Evolutionary conservation across 2,888 invertebrate species (phyloP).

Genomic region (Petrolisthes manimaculis): DNA sequence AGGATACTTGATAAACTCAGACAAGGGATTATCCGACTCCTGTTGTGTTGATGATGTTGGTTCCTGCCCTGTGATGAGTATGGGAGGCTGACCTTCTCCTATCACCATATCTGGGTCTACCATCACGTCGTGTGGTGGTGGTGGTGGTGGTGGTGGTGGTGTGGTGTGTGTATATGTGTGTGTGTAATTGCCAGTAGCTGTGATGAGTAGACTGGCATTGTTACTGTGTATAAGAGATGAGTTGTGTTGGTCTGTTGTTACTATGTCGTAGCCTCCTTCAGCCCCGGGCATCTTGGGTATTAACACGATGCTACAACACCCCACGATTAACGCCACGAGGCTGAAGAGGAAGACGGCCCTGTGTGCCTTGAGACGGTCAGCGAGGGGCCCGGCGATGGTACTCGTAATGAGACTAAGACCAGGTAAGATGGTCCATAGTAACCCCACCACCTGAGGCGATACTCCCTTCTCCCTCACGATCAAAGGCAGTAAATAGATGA

Average conservation of each 20-base stretch:
- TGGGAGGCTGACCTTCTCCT: conserved; percentile 18
- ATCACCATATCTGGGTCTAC: conserved; percentile 38
- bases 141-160: background rate
- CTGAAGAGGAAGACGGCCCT: conserved; percentile 51
- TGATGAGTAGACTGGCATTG: background rate
- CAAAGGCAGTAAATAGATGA: conserved; percentile 35
- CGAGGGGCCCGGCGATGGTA: conserved; percentile 41
- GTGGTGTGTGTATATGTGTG: background rate
- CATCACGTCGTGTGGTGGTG: background rate
- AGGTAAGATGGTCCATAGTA: conserved; percentile 39
- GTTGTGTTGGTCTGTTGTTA: background rate
- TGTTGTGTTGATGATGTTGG: background rate
- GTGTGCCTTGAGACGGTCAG: conserved; percentile 60
- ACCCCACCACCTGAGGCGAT: conserved; percentile 35
- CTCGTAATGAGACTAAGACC: conserved; percentile 35
- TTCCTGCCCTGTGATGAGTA: background rate
- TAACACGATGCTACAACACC: background rate
- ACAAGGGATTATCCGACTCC: background rate
- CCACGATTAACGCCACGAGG: conserved; percentile 12
- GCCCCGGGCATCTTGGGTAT: conserved; percentile 13
- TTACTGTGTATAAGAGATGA: background rate
- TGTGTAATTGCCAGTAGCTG: too few species aligned
- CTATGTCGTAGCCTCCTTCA: background rate
- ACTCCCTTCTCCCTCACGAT: conserved; percentile 44
- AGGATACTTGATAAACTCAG: conserved; percentile 24